Percentiles rank a stretch among this genome's conserved stretches.
Conservation (phyloP, 2,888 invertebrate genomes). For the Hypercompe scribonia region DNA sequence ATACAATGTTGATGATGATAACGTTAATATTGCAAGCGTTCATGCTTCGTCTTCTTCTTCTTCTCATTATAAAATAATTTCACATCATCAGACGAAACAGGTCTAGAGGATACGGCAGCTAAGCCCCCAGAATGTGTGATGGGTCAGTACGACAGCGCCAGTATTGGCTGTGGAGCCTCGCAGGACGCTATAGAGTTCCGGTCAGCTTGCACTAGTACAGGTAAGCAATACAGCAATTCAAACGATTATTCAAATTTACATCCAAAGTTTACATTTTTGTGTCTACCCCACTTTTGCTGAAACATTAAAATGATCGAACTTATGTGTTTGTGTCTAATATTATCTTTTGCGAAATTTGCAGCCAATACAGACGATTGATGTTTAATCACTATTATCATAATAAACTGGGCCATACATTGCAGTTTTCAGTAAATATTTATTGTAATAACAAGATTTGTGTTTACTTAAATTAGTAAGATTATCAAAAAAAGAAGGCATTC, state of each 20-base stretch:
- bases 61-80: not conserved
- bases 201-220: conserved; percentile 85
- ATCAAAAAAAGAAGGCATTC: not conserved
- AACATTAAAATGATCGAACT: not conserved
- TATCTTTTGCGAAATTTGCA: too few relatives aligned
- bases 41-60: too few relatives aligned
- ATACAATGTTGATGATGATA: not conserved
- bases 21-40: not conserved
- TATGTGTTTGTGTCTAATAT: not conserved
- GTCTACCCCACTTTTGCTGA: not conserved
- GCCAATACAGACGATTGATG: not conserved
- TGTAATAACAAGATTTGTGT: not conserved
- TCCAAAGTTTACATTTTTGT: not conserved
- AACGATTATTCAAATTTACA: too few relatives aligned
- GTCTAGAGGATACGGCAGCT: conserved; percentile 40
- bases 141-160: conserved; percentile 85
- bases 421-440: not conserved
- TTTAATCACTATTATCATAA: not conserved
- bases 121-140: conserved; percentile 79
- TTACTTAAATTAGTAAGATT: not conserved
- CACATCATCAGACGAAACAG: conserved; percentile 55
- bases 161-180: conserved; percentile 88
- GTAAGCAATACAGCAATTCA: conserved; percentile 61
- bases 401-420: not conserved
- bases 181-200: conserved; percentile 88